These are phyloP conservation scores for Drosophila gunungcola DNA, from an alignment of 1,140 invertebrate genomes.

Conservation along the genomic window DNA sequence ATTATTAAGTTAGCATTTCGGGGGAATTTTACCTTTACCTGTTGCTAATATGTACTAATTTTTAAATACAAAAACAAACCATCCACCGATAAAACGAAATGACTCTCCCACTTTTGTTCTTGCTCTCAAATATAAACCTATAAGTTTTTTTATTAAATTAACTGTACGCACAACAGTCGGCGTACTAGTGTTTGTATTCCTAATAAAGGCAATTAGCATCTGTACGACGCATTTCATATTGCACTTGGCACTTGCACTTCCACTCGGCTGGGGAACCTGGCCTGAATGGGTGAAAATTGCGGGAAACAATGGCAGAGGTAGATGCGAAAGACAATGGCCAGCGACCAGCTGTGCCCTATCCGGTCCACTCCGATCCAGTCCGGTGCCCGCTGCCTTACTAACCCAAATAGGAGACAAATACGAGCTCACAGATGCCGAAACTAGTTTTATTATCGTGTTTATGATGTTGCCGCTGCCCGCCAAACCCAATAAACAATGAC, in stretches of 20 bases:
- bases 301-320: constrained; percentile 55
- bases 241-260: constrained; percentile 72
- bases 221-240: constrained; percentile 38
- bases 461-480: constrained; percentile 42
- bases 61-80: background rate
- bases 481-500: constrained; percentile 63
- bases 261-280: constrained; percentile 17
- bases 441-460: constrained; percentile 66
- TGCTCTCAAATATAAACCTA: constrained; percentile 3
- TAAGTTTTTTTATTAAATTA: constrained; percentile 14
- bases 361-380: constrained; percentile 35
- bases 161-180: background rate
- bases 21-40: background rate
- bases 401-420: constrained; percentile 68
- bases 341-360: constrained; percentile 29
- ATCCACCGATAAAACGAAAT: background rate
- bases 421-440: constrained; percentile 63
- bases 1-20: background rate
- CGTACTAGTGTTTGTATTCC: constrained; percentile 10
- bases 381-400: constrained; percentile 56
- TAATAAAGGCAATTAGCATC: constrained; percentile 72
- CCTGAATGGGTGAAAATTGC: constrained; percentile 57
- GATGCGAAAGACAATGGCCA: constrained; percentile 46
- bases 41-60: background rate
- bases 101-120: constrained; percentile 1